A percentile compares a stretch with the other conserved stretches of the same genome.
phyloP scores from a whole-genome alignment of 1,140 invertebrate genomes.

The Leptoteleia sp. region DNA sequence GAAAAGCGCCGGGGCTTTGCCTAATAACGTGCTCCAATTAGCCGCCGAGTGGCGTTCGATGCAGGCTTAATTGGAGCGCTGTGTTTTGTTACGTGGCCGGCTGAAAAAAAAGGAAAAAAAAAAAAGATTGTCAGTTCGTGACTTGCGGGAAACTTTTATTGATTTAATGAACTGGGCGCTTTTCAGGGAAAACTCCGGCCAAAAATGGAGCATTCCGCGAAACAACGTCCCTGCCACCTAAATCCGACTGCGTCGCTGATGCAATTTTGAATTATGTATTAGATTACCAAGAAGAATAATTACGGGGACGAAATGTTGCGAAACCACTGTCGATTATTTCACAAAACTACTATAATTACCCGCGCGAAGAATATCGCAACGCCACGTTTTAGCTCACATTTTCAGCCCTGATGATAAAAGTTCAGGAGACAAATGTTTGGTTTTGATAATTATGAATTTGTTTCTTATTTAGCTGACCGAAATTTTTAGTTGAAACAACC shows the following conservation, averaged over 20 bases:
- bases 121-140: conserved; percentile 54
- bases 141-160: conserved; percentile 49
- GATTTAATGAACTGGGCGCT: conserved; percentile 30
- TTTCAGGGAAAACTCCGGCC: conserved; percentile 10
- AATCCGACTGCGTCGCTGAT: conserved; percentile 10
- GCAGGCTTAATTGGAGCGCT: conserved; percentile 53
- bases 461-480: too few species aligned
- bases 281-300: conserved; percentile 6
- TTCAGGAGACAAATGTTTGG: too few species aligned
- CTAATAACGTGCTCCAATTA: conserved; percentile 63
- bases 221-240: not conserved
- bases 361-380: conserved; percentile 4
- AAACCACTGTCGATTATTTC: conserved; percentile 31
- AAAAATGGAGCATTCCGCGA: conserved; percentile 5
- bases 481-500: too few species aligned
- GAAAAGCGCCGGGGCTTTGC: conserved; percentile 54
- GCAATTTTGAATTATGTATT: conserved; percentile 24
- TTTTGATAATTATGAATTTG: too few species aligned
- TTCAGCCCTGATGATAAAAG: not conserved
- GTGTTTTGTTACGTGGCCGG: conserved; percentile 47
- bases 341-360: conserved; percentile 31
- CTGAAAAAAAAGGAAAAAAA: conserved; percentile 29
- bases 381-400: conserved; percentile 3
- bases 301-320: conserved; percentile 28
- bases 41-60: conserved; percentile 50